These are phyloP conservation scores for Oriolus oriolus DNA, from an alignment of 2,113 vertebrate genomes.

Conservation along the genomic window DNA sequence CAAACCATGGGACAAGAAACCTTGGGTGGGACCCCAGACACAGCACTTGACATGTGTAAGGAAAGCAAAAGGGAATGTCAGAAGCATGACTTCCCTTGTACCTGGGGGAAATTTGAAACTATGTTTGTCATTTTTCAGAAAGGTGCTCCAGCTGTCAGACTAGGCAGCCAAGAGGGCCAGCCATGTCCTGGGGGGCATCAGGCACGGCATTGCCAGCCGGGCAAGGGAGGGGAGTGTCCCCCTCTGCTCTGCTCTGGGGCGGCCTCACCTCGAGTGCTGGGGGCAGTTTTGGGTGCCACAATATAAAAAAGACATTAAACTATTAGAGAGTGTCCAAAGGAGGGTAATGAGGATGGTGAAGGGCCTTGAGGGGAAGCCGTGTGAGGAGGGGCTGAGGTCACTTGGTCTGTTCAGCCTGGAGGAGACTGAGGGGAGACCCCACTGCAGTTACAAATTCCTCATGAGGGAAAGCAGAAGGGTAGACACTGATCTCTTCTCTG, in stretches of 20 bases:
- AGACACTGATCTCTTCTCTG: rapidly evolving
- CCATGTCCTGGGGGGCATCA: background rate
- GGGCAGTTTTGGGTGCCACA: background rate
- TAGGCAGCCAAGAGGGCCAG: background rate
- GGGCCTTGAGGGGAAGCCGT: rapidly evolving
- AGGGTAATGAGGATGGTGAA: background rate
- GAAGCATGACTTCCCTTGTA: background rate
- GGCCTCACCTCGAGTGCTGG: rapidly evolving
- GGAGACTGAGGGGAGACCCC: background rate
- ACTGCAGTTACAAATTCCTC: background rate
- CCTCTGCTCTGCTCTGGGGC: background rate
- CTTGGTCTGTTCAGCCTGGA: background rate
- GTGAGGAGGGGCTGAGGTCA: rapidly evolving
- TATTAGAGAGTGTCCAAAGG: background rate
- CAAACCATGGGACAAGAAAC: background rate
- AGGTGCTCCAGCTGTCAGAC: background rate
- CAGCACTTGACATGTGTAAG: background rate
- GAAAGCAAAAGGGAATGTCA: background rate
- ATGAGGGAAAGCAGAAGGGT: background rate
- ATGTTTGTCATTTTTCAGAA: background rate
- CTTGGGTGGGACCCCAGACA: background rate
- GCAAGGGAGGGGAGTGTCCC: background rate
- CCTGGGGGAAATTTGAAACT: background rate
- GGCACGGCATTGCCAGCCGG: rapidly evolving
- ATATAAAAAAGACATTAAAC: rapidly evolving